Conservation (phyloP, 37 sponge, comb jelly and placozoan genomes). For the Tethya wilhelma region DNA sequence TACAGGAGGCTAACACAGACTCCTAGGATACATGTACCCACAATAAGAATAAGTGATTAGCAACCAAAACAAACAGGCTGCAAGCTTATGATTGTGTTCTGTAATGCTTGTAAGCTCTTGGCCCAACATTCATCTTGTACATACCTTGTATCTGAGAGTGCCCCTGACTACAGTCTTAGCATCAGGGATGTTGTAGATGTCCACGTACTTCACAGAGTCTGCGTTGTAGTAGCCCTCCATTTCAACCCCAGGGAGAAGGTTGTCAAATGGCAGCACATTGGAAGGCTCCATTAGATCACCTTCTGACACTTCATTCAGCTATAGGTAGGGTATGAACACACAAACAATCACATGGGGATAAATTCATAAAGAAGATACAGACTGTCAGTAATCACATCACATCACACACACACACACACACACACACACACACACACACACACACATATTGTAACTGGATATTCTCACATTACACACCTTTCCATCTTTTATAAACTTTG, state of each 20-base stretch:
- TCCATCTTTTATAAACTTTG: constrained; percentile 80
- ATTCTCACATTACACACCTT: constrained; percentile 53
- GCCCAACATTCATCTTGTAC: background rate
- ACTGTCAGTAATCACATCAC: background rate
- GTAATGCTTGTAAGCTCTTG: too few relatives aligned
- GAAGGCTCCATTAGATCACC: constrained; percentile 44
- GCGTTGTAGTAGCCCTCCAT: constrained; percentile 84
- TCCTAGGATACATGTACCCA: background rate
- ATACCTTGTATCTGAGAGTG: constrained; percentile 87
- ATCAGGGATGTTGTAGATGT: constrained; percentile 77
- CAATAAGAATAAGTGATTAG: too few relatives aligned
- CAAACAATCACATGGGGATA: too few relatives aligned
- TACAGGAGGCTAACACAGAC: too few relatives aligned
- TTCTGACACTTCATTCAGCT: constrained; percentile 50
- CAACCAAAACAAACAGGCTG: too few relatives aligned
- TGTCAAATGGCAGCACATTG: background rate
- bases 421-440: constrained; percentile 15
- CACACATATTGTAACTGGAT: constrained; percentile 17
- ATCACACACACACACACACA: constrained; percentile 3
- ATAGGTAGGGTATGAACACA: too few relatives aligned
- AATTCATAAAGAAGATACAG: background rate
- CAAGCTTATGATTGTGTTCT: too few relatives aligned
- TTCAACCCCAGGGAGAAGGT: constrained; percentile 30
- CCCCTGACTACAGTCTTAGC: constrained; percentile 84
- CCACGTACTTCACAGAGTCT: constrained; percentile 80